Conservation (phyloP, 1,140 invertebrate genomes). For the Cotesia glomerata region DNA sequence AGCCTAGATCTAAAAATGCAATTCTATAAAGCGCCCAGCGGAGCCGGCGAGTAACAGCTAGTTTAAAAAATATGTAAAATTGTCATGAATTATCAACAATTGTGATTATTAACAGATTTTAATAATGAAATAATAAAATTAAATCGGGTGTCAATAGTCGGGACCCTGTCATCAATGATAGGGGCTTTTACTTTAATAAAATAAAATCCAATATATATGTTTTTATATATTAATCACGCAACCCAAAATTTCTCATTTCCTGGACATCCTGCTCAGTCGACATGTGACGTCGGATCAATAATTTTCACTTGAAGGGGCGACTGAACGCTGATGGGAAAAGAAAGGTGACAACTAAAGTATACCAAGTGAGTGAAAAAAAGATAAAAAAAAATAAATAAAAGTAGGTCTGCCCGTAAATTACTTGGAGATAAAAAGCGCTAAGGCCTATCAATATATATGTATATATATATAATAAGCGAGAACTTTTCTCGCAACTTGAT, state of each 20-base stretch:
- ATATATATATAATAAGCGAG: background rate
- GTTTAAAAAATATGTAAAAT: too few species aligned
- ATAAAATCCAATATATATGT: background rate
- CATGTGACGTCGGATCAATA: constrained; percentile 28
- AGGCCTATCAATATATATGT: constrained; percentile 29
- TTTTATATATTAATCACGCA: background rate
- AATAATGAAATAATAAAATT: too few species aligned
- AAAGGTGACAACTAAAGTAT: constrained; percentile 2
- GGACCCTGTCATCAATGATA: too few species aligned
- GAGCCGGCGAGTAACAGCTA: too few species aligned
- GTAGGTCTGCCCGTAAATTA: constrained; percentile 32
- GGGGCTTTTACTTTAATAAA: too few species aligned
- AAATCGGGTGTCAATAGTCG: too few species aligned
- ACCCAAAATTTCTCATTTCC: constrained; percentile 1
- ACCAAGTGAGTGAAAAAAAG: background rate
- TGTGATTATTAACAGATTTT: too few species aligned
- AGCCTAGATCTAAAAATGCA: too few species aligned
- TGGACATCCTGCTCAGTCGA: background rate
- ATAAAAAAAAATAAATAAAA: constrained; percentile 15
- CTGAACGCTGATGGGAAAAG: background rate
- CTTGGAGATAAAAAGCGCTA: constrained; percentile 32
- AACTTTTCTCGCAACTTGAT: constrained; percentile 29
- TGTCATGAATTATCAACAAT: too few species aligned
- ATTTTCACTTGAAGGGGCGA: constrained; percentile 32
- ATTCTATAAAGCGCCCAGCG: too few species aligned